These are phyloP conservation scores for Platynereis dumerilii DNA, from an alignment of 2,888 invertebrate species.

Conservation along the genomic window DNA sequence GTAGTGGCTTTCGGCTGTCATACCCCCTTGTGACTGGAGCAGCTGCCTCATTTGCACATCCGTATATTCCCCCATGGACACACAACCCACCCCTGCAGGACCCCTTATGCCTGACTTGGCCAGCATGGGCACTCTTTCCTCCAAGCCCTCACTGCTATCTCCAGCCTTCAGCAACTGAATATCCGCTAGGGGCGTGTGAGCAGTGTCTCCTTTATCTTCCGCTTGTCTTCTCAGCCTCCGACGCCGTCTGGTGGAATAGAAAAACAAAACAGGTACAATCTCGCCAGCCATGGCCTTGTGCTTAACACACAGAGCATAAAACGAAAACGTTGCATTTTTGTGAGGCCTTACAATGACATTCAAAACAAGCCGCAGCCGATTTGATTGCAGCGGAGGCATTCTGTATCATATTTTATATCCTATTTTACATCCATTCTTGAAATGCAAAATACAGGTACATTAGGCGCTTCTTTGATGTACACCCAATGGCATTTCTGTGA, in stretches of 20 bases:
- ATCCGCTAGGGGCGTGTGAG: slow-evolving; percentile 14
- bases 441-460: no score
- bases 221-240: slow-evolving; percentile 18
- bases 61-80: slow-evolving; percentile 21
- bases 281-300: no score
- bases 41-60: slow-evolving; percentile 10
- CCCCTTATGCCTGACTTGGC: slow-evolving; percentile 17
- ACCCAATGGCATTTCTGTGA: no score
- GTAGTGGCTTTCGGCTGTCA: slow-evolving; percentile 7
- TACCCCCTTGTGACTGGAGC: slow-evolving; percentile 2
- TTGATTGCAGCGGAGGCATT: no score
- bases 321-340: no score
- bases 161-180: slow-evolving; percentile 18
- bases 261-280: not conserved
- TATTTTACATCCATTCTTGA: no score
- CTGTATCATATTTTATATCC: no score
- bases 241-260: slow-evolving; percentile 19
- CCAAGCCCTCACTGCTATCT: slow-evolving; percentile 21
- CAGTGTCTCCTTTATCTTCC: slow-evolving; percentile 13
- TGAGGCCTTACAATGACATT: no score
- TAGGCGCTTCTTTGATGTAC: no score
- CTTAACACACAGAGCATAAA: no score
- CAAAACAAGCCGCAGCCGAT: no score
- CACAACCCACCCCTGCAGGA: slow-evolving; percentile 5
- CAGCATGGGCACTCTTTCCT: slow-evolving; percentile 23